Base-by-base conservation (phyloP, 30 jellyfish, hydroid and myxozoan genomes). In the Chrysaora quinquecirrha region DNA sequence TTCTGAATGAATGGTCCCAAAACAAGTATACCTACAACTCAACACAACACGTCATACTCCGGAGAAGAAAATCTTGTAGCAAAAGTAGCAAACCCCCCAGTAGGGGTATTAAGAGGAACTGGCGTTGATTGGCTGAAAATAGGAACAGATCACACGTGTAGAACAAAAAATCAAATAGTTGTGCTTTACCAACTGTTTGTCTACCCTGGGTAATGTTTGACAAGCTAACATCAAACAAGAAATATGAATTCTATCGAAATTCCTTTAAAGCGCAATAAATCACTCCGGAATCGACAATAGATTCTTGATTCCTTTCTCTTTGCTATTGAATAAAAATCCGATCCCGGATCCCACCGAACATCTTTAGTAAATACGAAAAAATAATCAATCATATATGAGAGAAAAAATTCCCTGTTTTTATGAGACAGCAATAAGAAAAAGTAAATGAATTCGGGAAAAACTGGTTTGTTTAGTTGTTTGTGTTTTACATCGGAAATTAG, bases 231-330 rank as follows among this genome's bases (percentile, higher is more conserved):
- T 4, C 68, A 52, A 52, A 52, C 25, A 52, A 2, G 19, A 19
- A 52, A 9, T 3, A 7, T 3, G 54, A 14, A 3, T 52, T 52
- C 29, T 2, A 52, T 10, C 19, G 7, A 20, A 52, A 52, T 52
- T 52, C 68, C 19, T 52, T 52, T 52, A 16, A 52, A 52, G 29
- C 25, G 24, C 19, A 12, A 4, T 3, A 2, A 19, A 25, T 52
- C 68, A 52, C 68, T 52, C 68, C 4, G 68, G 27, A 52, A 52
- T 52, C 9, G 29, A 52, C 29, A n/a, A n/a, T n/a, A n/a, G n/a
- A n/a, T 16, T 19, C 19, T 52, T 10, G 29, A 52, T 10, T 52
- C 6, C 29, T 52, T 9, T 52, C 68, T 14, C 25, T 52, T 52
- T 25, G 29, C 68, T 52, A 20, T 52, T 52, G 6, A 52, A 16